Conservation (phyloP, 2,888 invertebrate genomes). For the Piscicola geometra region DNA sequence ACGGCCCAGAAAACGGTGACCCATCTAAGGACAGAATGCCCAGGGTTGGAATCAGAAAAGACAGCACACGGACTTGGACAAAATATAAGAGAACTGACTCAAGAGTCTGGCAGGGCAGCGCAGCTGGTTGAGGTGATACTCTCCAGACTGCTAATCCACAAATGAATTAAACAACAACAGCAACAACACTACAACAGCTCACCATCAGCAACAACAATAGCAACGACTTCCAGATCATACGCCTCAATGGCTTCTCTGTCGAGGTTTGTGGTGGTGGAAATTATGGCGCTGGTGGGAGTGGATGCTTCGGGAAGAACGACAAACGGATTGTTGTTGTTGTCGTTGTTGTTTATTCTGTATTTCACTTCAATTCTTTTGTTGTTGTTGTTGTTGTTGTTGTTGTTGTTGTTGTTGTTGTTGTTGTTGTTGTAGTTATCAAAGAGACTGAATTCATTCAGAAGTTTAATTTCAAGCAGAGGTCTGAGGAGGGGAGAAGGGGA, state of each 20-base stretch:
- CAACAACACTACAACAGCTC: neutral
- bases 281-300: neutral
- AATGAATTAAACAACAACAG: constrained; percentile 2
- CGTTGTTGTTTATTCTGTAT: neutral
- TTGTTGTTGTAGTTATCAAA: no score
- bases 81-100: no score
- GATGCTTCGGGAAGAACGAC: neutral
- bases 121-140: no score
- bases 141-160: no score
- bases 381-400: neutral
- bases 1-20: no score
- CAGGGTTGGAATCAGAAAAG: no score
- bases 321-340: neutral
- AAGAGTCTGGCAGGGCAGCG: no score
- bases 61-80: no score
- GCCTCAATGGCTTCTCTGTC: neutral
- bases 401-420: no score
- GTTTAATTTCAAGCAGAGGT: neutral
- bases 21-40: no score
- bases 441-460: neutral
- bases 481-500: neutral
- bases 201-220: neutral
- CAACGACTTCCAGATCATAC: neutral
- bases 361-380: neutral
- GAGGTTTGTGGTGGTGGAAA: neutral